A percentile compares a stretch with the other conserved stretches of the same genome.
Conservation (phyloP, 2,888 invertebrate species). For the Caenorhabditis plicata region DNA sequence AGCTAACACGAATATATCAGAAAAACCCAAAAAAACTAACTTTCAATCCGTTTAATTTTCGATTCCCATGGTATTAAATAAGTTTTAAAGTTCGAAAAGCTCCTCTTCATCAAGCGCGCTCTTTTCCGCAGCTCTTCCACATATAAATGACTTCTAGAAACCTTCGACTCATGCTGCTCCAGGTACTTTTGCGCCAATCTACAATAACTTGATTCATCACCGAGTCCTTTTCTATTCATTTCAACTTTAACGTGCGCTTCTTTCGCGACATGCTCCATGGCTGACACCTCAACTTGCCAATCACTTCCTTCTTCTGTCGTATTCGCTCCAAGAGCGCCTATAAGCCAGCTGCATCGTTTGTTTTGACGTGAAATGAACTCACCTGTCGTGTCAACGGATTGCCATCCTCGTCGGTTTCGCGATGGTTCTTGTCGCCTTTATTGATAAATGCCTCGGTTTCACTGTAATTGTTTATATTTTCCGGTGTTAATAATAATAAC, state of each 20-base stretch:
- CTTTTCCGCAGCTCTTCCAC: conserved; percentile 64
- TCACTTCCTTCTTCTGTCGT: conserved; percentile 67
- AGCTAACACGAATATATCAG: neutral
- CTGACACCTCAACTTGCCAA: conserved; percentile 66
- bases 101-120: conserved; percentile 74
- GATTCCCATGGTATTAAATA: conserved; percentile 91
- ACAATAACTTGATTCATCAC: conserved; percentile 6
- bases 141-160: conserved; percentile 66
- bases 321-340: conserved; percentile 65
- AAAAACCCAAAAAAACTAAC: conserved; percentile 62
- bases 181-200: conserved; percentile 67
- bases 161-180: conserved; percentile 65
- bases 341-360: neutral
- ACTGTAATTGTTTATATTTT: too few relatives aligned
- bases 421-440: conserved; percentile 44
- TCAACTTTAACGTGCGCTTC: conserved; percentile 61
- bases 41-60: conserved; percentile 93
- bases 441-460: conserved; percentile 59
- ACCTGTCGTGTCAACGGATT: conserved; percentile 62
- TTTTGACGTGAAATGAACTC: neutral
- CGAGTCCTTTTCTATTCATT: neutral
- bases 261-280: conserved; percentile 67
- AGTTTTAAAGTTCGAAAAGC: conserved; percentile 79
- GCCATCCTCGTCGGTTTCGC: conserved; percentile 62
- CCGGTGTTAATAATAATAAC: too few relatives aligned